Evolutionary conservation across 2,113 vertebrate genomes (phyloP).

Genomic region (Heterochromis multidens): DNA sequence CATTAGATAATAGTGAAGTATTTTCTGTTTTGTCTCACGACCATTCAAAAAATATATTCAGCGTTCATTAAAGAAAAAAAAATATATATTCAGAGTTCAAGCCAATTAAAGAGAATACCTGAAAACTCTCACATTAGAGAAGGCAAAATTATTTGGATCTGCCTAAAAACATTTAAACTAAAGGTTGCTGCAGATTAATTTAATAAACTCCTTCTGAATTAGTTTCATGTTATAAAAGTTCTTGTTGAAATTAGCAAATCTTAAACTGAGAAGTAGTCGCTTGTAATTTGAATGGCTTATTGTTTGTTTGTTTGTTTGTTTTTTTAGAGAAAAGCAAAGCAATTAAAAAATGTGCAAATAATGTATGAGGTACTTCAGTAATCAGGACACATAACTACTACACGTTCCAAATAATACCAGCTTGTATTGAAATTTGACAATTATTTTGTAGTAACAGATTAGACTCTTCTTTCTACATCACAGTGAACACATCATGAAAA

Average conservation of each 20-base stretch:
- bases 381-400: background rate
- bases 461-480: background rate
- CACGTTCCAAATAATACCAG: background rate
- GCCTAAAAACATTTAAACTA: background rate
- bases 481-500: background rate
- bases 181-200: background rate
- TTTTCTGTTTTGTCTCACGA: background rate
- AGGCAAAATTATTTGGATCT: background rate
- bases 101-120: background rate
- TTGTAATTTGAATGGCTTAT: background rate
- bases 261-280: background rate
- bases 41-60: background rate
- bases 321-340: background rate
- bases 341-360: background rate
- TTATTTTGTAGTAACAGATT: slow-evolving; percentile 12
- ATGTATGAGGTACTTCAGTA: background rate
- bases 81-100: no score
- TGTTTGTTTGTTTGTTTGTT: background rate
- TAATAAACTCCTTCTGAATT: no score
- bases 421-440: background rate
- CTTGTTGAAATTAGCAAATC: background rate
- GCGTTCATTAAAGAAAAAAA: no score
- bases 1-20: background rate
- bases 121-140: background rate
- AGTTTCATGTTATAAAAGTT: no score